phyloP scores from a whole-genome alignment of 2,113 vertebrate species.

The Sialia sialis region DNA sequence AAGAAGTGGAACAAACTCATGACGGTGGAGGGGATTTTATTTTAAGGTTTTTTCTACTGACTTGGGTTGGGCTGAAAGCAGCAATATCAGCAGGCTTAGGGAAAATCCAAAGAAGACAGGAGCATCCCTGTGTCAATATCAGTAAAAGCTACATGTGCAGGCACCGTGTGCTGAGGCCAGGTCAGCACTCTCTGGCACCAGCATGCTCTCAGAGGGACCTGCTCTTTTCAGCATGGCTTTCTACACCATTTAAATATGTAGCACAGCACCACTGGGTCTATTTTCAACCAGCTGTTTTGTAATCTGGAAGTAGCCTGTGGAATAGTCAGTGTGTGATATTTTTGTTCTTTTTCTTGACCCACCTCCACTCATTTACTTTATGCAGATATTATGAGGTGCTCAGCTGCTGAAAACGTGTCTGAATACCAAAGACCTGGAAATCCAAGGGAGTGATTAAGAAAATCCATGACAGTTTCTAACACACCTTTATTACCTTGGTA shows the following conservation, averaged over 20 bases:
- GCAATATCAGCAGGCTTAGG: neutral
- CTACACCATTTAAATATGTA: neutral
- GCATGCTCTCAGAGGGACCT: neutral
- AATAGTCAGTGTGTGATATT: neutral
- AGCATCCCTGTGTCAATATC: neutral
- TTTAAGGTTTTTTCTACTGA: neutral
- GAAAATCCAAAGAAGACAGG: neutral
- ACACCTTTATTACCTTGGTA: neutral
- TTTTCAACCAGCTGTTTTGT: neutral
- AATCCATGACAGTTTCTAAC: neutral
- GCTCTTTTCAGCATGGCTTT: neutral
- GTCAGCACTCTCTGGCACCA: neutral
- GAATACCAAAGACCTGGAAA: neutral
- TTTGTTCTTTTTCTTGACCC: neutral
- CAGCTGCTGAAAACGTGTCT: neutral
- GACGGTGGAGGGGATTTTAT: neutral
- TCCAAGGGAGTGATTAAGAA: conserved; percentile 6
- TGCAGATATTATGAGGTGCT: neutral
- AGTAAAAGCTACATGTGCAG: accelerated
- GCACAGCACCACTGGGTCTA: neutral
- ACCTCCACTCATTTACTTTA: neutral
- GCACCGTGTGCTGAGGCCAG: neutral
- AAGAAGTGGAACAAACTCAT: neutral
- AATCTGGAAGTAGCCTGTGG: neutral
- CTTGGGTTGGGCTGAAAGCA: neutral